Conservation (phyloP, 2,797 vertebrate genomes). For the Acridotheres tristis region DNA sequence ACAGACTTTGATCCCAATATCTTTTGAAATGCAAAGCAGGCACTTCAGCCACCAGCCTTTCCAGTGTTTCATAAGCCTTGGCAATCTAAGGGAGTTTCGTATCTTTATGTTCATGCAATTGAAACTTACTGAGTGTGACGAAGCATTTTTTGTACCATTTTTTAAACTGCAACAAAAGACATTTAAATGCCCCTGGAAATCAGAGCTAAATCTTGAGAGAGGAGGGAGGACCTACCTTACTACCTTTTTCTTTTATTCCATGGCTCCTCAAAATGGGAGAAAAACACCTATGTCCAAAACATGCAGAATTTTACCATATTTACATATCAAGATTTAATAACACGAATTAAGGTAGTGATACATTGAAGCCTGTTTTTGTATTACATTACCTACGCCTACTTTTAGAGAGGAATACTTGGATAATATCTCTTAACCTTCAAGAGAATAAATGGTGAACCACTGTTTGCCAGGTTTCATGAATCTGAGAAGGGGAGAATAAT, state of each 20-base stretch:
- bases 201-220: not conserved
- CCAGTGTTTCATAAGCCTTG: not conserved
- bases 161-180: not conserved
- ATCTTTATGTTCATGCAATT: not conserved
- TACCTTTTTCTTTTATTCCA: not conserved
- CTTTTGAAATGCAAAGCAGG: slow-evolving; percentile 45
- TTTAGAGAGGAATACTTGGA: not conserved
- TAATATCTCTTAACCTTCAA: not conserved
- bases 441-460: not conserved
- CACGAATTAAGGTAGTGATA: not conserved
- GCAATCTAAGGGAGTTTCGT: not conserved
- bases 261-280: not conserved
- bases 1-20: slow-evolving; percentile 37
- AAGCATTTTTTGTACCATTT: not conserved
- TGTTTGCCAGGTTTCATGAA: not conserved
- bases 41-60: not conserved
- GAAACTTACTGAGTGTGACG: not conserved
- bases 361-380: not conserved
- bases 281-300: not conserved
- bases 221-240: not conserved
- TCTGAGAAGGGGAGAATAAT: not conserved
- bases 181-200: not conserved
- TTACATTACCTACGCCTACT: not conserved
- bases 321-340: not conserved
- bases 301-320: not conserved